Evolutionary conservation across 2,797 vertebrate genomes (phyloP).

Genomic region (Tragopan temminckii): DNA sequence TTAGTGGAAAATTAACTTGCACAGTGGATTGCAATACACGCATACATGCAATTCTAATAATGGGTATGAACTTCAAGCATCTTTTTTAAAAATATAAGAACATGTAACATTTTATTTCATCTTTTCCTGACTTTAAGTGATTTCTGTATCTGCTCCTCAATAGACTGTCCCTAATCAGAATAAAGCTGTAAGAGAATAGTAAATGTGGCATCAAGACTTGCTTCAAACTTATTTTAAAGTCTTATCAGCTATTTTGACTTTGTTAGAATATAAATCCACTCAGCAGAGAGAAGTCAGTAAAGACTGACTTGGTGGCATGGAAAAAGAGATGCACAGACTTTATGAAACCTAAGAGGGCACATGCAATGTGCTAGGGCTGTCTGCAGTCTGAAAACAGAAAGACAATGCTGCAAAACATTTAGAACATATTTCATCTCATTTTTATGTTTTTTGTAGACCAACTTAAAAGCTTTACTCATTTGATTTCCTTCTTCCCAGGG

Average conservation of each 20-base stretch:
- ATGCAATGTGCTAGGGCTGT: background rate
- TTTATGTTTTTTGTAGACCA: background rate
- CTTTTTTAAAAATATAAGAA: background rate
- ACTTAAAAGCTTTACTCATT: background rate
- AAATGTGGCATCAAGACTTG: conserved; percentile 19
- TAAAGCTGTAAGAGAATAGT: conserved; percentile 18
- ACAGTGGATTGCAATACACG: background rate
- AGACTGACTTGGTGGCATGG: background rate
- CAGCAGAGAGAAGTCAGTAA: background rate
- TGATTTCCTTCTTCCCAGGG: background rate
- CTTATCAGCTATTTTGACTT: background rate
- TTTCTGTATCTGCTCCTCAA: conserved; percentile 15
- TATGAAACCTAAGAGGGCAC: background rate
- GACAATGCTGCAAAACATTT: background rate
- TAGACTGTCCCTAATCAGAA: background rate
- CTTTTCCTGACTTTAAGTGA: background rate
- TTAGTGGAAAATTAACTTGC: conserved; percentile 49
- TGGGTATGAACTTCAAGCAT: conserved; percentile 1
- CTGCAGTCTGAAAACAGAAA: background rate
- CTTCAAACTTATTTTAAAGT: conserved; percentile 36
- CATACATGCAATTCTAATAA: conserved; percentile 35
- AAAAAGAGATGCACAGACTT: background rate
- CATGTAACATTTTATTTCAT: background rate
- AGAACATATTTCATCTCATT: background rate
- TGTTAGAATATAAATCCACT: background rate